Evolutionary conservation across 2,888 invertebrate genomes (phyloP), one percentile per base, ranked within the genome.

Genomic region (Drosophila nr. medialis): DNA sequence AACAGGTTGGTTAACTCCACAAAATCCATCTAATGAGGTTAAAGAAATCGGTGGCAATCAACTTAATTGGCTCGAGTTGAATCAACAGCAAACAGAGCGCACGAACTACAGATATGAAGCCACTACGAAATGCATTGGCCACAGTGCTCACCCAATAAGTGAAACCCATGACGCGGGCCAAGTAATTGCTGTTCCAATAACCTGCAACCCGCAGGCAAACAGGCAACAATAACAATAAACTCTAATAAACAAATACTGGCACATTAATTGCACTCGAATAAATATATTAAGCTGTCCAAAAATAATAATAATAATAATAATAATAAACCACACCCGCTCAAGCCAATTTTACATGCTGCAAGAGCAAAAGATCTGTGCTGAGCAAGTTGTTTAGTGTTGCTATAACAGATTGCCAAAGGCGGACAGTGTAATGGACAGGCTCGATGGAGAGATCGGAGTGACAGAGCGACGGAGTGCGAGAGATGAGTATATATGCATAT

Each of bases 141-240:
- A 49, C 65, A 64, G 48, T 48, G 11, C 50, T 10, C 56, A 63
- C 49, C 27, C 49, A 50, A 18, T 48, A 66, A 55, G 54, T 34
- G 67, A 49, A 56, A 24, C 15, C 11, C 50, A 69, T 36, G 32
- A 45, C 55, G 30, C 32, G n/a, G 60, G 30, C 51, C 45, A 53
- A 60, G 51, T 54, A 64, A 58, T 67, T 79, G 76, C 62, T 69
- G 86, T 69, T 85, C 88, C 88, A 85, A 79, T 83, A 86, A 83
- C 86, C 83, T 72, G 51, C 56, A 72, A 67, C 89, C 83, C 68
- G 67, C 49, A 56, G 80, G 70, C 86, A 61, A 24, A 30, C 40
- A 51, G 30, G 30, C 55, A 64, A 67, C 60, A 58, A 67, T 10
- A 63, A 58, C 49, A 64, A 50, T 21, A 49, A 4, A 34, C 51